phyloP scores from a whole-genome alignment of 1,140 invertebrate species.

The Gerris buenoi region DNA sequence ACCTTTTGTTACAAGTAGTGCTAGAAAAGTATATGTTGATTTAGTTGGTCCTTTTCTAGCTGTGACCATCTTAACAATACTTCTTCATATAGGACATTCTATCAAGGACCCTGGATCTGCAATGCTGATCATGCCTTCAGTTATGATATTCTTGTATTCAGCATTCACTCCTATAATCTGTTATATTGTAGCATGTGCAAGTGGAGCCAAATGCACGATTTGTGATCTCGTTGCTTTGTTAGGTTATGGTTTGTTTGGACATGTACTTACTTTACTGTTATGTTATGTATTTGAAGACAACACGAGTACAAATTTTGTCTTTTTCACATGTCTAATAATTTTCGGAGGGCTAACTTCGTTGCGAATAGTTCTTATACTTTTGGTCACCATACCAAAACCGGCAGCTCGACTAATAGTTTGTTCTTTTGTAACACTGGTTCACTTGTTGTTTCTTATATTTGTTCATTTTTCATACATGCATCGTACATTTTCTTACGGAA shows the following conservation, averaged over 20 bases:
- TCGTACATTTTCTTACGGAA: conserved; percentile 25
- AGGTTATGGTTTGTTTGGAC: conserved; percentile 35
- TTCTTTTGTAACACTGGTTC: conserved; percentile 29
- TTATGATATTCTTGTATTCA: conserved; percentile 26
- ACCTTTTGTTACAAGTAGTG: conserved; percentile 26
- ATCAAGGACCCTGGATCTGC: conserved; percentile 24
- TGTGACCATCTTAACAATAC: conserved; percentile 24
- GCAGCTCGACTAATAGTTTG: conserved; percentile 33
- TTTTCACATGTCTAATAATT: conserved; percentile 30
- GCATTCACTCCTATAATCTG: conserved; percentile 26
- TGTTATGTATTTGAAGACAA: conserved; percentile 29
- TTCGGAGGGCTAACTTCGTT: conserved; percentile 33
- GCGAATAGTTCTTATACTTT: conserved; percentile 30
- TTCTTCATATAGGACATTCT: conserved; percentile 30
- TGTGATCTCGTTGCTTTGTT: conserved; percentile 30
- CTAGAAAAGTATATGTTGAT: conserved; percentile 30
- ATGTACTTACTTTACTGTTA: conserved; percentile 30
- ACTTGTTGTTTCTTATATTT: conserved; percentile 34
- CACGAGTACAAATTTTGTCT: conserved; percentile 30
- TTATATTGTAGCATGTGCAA: conserved; percentile 26
- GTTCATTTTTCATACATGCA: conserved; percentile 36
- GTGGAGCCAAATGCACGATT: conserved; percentile 27
- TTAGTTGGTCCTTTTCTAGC: conserved; percentile 31
- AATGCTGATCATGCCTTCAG: conserved; percentile 23
- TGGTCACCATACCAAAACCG: conserved; percentile 31